Evolutionary conservation across 2,113 vertebrate species (phyloP).

Genomic region (Rhadina sibilatrix): DNA sequence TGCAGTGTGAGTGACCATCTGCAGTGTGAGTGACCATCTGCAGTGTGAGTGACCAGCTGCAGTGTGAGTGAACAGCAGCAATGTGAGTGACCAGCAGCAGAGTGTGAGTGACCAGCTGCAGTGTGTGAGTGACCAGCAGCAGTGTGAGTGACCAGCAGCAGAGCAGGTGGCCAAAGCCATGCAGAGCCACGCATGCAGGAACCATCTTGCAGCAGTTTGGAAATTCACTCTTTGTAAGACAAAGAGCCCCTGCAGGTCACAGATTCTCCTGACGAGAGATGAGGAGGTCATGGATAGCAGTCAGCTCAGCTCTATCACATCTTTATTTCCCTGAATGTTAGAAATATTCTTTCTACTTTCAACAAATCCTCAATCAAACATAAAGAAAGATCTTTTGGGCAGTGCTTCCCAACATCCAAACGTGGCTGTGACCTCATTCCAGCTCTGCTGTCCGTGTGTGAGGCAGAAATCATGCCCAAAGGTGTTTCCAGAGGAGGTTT

Average conservation of each 20-base stretch:
- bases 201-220: not conserved
- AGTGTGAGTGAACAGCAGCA: not conserved
- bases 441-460: not conserved
- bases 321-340: conserved; percentile 29
- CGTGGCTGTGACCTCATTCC: not conserved
- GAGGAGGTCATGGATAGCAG: not conserved
- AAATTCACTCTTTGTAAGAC: not conserved
- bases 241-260: not conserved
- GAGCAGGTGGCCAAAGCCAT: not conserved
- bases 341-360: conserved; percentile 24
- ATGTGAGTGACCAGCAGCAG: no score
- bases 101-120: not conserved
- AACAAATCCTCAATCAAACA: conserved; percentile 1
- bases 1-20: not conserved
- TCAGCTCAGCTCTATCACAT: not conserved
- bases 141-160: no score
- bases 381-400: not conserved
- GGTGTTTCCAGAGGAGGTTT: not conserved
- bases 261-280: not conserved
- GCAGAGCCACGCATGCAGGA: rapidly evolving
- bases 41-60: no score
- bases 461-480: not conserved
- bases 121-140: no score
- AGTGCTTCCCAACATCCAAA: not conserved
- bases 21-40: not conserved